Conservation (phyloP, 2,113 vertebrate species). For the Xyrauchen texanus region DNA sequence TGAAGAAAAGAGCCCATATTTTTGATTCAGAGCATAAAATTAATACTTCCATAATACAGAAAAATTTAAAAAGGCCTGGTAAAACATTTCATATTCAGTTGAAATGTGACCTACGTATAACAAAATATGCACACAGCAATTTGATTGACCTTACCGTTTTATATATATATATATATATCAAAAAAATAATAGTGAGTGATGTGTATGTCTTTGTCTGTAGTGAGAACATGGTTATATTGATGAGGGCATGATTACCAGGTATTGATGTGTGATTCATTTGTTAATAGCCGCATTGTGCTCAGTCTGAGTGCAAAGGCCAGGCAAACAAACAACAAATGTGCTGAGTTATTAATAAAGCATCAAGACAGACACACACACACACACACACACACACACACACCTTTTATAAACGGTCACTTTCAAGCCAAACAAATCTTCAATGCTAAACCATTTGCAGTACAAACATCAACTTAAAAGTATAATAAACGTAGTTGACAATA, state of each 20-base stretch:
- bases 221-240: slow-evolving; percentile 52
- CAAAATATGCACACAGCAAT: too few species aligned
- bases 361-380: neutral
- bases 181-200: too few species aligned
- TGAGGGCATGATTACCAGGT: slow-evolving; percentile 46
- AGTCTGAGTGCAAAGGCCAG: slow-evolving; percentile 49
- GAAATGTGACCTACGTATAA: too few species aligned
- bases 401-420: too few species aligned
- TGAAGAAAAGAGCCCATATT: neutral
- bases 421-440: too few species aligned
- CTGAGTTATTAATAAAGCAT: slow-evolving; percentile 50
- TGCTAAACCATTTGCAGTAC: too few species aligned
- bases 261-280: slow-evolving; percentile 66
- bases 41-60: neutral
- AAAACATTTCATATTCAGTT: too few species aligned
- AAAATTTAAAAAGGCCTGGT: too few species aligned
- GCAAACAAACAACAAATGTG: slow-evolving; percentile 57
- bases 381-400: neutral
- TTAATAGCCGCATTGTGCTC: slow-evolving; percentile 62
- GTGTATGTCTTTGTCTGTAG: slow-evolving; percentile 27
- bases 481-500: too few species aligned
- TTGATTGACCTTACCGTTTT: too few species aligned
- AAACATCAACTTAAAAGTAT: too few species aligned
- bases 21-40: neutral
- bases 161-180: too few species aligned